These are phyloP conservation scores for Drosophila erecta DNA, from an alignment of 1,140 invertebrate genomes.

Conservation along the genomic window DNA sequence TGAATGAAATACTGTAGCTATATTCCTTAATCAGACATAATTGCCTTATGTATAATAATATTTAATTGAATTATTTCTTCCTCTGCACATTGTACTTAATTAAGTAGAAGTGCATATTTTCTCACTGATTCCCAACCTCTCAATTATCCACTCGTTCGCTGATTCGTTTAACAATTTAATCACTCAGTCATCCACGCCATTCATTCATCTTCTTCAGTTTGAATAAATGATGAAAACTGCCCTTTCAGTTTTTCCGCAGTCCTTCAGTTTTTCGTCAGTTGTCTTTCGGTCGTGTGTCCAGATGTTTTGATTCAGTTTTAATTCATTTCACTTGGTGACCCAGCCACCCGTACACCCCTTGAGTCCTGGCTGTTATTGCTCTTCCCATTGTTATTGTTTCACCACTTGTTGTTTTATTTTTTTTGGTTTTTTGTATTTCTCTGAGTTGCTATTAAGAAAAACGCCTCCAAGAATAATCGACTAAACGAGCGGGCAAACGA, in stretches of 20 bases:
- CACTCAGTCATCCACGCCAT: constrained; percentile 14
- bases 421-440: constrained; percentile 49
- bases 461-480: constrained; percentile 81
- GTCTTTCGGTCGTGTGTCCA: constrained; percentile 71
- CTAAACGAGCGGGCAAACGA: constrained; percentile 76
- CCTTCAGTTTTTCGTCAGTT: constrained; percentile 36
- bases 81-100: not conserved
- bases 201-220: constrained; percentile 28
- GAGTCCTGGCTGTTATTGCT: constrained; percentile 63
- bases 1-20: no score
- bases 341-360: constrained; percentile 27
- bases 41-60: not conserved
- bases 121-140: not conserved
- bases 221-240: constrained; percentile 37
- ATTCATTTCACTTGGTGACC: constrained; percentile 75
- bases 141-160: constrained; percentile 10
- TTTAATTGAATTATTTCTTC: not conserved
- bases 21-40: not conserved
- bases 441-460: constrained; percentile 76
- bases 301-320: constrained; percentile 83
- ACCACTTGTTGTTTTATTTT: constrained; percentile 39
- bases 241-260: constrained; percentile 1
- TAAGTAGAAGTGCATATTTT: not conserved
- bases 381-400: constrained; percentile 41
- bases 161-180: constrained; percentile 22